Base-by-base conservation (phyloP, 1,140 invertebrate genomes). In the Aphaenogaster rudis region DNA sequence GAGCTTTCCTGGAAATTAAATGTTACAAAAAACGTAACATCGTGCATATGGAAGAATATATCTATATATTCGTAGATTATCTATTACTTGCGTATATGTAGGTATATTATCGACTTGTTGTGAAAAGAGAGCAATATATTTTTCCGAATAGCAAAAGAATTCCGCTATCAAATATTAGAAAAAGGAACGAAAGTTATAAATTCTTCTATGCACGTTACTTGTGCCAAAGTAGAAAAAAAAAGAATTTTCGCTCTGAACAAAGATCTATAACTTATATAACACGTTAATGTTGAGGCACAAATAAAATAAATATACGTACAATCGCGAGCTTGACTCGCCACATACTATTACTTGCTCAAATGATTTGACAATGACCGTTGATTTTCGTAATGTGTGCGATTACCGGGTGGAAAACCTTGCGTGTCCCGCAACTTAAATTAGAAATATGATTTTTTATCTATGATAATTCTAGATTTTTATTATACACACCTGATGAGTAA, bases 271-370 rank as follows among this genome's bases (percentile, higher is more conserved):
- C 11, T 11, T 81, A 54, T 79, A 74, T 78, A 42, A 45, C 36
- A 69, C 1, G 48, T 89, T 76, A 88, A 61, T 57, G 52, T 39
- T 66, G 48, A 66, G 28, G 67, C 15, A 82, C 11, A 87, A 57
- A 64, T 64, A 72, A 76, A 69, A 86, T 17, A 54, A 4, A 78
- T 57, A 50, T 69, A 15, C 1, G 54, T 87, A 82, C 50, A 79
- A 69, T 64, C 21, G 11, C 17, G 78, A 87, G 54, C 57, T 50
- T 21, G 17, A 77, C 21, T 86, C 57, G 48, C 13, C 28, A 89
- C 21, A 64, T 89, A 80, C 61, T 85, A 69, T 79, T 74, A 90
- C 36, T 89, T 89, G 88, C 88, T 90, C 89, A 90, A 90, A 89
- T 89, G 6, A 50, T 82, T 89, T 67, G 17, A 71, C 59, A 80